These are phyloP conservation scores for Calephelis virginiensis DNA, from an alignment of 1,140 invertebrate species.

Conservation along the genomic window DNA sequence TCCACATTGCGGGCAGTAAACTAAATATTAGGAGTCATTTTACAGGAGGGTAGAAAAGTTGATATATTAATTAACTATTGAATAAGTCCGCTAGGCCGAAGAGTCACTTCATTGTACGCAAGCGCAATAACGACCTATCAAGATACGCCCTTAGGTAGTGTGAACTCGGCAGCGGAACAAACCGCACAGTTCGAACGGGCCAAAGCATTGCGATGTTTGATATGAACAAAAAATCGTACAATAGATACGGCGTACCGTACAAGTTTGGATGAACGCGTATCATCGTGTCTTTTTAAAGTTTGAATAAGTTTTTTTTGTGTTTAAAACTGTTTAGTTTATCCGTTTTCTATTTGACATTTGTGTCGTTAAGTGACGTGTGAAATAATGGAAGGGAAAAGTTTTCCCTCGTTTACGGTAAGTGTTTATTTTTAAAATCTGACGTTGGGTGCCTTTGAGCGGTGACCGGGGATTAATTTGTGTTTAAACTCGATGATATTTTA, in stretches of 20 bases:
- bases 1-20: background rate
- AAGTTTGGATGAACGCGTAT: constrained; percentile 30
- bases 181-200: constrained; percentile 35
- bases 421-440: constrained; percentile 29
- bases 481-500: background rate
- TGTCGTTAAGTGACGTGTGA: constrained; percentile 55
- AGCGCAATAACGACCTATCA: constrained; percentile 55
- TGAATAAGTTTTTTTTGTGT: constrained; percentile 29
- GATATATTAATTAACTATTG: constrained; percentile 77
- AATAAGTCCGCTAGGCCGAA: constrained; percentile 68
- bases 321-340: constrained; percentile 35
- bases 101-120: constrained; percentile 69
- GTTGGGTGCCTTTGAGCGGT: constrained; percentile 1
- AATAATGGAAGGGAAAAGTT: constrained; percentile 59
- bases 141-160: constrained; percentile 69
- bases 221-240: constrained; percentile 37
- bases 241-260: constrained; percentile 31
- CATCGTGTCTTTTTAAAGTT: constrained; percentile 19
- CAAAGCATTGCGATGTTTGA: constrained; percentile 42
- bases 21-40: constrained; percentile 66
- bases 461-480: background rate
- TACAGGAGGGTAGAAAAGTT: constrained; percentile 68
- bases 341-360: constrained; percentile 11
- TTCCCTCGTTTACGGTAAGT: constrained; percentile 59
- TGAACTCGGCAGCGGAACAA: constrained; percentile 41